Evolutionary conservation across 2,113 vertebrate species (phyloP).

Genomic region (Perca fluviatilis): DNA sequence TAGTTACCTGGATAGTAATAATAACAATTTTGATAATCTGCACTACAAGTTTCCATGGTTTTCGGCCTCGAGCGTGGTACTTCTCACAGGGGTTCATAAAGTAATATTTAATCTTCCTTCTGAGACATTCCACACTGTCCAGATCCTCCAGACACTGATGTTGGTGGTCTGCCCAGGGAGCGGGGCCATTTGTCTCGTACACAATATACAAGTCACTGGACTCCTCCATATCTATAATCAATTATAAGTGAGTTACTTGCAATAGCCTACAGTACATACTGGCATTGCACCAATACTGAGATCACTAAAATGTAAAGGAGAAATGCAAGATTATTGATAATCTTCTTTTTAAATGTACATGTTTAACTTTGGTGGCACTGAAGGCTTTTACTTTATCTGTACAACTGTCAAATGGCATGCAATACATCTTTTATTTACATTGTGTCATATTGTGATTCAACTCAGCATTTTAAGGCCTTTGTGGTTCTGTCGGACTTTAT

Average conservation of each 20-base stretch:
- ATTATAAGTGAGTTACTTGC: not conserved
- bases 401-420: not conserved
- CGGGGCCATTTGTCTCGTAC: constrained; percentile 4
- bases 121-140: constrained; percentile 86
- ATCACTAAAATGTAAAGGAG: not conserved
- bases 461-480: not conserved
- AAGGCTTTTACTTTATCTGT: not conserved
- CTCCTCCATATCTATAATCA: constrained; percentile 74
- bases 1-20: constrained; percentile 90
- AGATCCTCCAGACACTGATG: constrained; percentile 57
- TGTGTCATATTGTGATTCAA: not conserved
- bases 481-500: not conserved
- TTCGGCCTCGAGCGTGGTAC: constrained; percentile 91
- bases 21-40: constrained; percentile 94
- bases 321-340: not conserved
- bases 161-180: constrained; percentile 44
- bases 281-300: not conserved
- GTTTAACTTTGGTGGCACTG: not conserved
- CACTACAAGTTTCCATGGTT: constrained; percentile 93
- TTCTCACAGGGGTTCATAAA: constrained; percentile 98
- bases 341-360: not conserved
- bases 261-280: not conserved
- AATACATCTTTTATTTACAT: not conserved
- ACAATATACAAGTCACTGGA: constrained; percentile 48
- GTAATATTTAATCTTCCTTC: constrained; percentile 92